phyloP scores from a whole-genome alignment of 1,140 invertebrate species.

The Micrasema minimum region DNA sequence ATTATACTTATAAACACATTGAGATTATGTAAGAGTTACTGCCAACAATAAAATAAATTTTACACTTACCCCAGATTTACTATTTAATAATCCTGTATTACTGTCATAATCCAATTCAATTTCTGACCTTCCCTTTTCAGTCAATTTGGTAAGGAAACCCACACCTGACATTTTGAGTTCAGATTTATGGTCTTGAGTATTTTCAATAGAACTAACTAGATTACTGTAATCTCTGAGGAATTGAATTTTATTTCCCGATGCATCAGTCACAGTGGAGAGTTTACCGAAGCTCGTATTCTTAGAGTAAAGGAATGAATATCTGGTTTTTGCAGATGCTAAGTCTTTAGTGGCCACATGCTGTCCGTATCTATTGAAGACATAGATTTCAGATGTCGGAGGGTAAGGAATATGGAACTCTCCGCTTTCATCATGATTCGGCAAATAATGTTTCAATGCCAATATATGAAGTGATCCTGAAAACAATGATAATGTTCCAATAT shows the following conservation, averaged over 20 bases:
- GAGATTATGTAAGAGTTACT: neutral
- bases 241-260: slow-evolving; percentile 92
- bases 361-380: slow-evolving; percentile 94
- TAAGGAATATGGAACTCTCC: slow-evolving; percentile 94
- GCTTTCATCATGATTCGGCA: slow-evolving; percentile 88
- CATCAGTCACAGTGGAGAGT: slow-evolving; percentile 91
- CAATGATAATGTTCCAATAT: no score
- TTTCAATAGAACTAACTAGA: slow-evolving; percentile 91
- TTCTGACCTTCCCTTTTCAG: slow-evolving; percentile 82
- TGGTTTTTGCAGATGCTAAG: slow-evolving; percentile 88
- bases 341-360: slow-evolving; percentile 95
- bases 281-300: slow-evolving; percentile 97
- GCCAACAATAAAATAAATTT: no score
- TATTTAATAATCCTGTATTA: slow-evolving; percentile 81
- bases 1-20: slow-evolving; percentile 4
- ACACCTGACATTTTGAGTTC: slow-evolving; percentile 89
- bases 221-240: slow-evolving; percentile 91
- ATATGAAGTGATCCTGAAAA: slow-evolving; percentile 81
- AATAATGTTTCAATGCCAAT: slow-evolving; percentile 87
- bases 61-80: slow-evolving; percentile 75
- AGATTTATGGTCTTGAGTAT: slow-evolving; percentile 92
- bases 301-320: slow-evolving; percentile 95
- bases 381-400: slow-evolving; percentile 90
- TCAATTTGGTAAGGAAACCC: slow-evolving; percentile 84
- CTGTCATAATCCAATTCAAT: slow-evolving; percentile 88